These are phyloP conservation scores for Oophaga pumilio DNA, from an alignment of 2,113 vertebrate genomes.

Conservation along the genomic window DNA sequence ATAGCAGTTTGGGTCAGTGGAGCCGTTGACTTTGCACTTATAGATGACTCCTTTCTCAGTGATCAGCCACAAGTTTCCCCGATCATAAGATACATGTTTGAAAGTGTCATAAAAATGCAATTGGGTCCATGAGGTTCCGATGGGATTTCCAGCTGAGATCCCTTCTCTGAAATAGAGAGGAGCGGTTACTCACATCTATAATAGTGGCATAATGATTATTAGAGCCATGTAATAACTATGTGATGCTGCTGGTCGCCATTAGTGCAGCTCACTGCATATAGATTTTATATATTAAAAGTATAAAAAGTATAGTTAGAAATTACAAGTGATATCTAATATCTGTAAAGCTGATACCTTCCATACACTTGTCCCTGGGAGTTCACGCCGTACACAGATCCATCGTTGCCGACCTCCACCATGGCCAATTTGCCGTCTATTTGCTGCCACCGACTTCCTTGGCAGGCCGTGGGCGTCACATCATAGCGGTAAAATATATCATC, in stretches of 20 bases:
- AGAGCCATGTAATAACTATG: not conserved
- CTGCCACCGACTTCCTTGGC: constrained; percentile 4
- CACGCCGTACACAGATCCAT: constrained; percentile 57
- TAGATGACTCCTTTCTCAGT: not conserved
- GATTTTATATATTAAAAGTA: no score
- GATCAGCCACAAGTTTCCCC: constrained; percentile 13
- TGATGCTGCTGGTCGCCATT: no score
- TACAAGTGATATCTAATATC: not conserved
- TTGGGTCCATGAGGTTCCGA: not conserved
- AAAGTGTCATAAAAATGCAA: not conserved
- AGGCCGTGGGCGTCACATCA: constrained; percentile 11
- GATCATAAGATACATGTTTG: not conserved
- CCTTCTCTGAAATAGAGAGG: constrained; percentile 13
- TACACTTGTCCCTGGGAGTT: constrained; percentile 30
- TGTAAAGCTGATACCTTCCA: constrained; percentile 37
- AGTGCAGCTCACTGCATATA: not conserved
- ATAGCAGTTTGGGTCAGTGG: not conserved
- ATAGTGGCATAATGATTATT: not conserved
- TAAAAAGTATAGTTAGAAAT: no score
- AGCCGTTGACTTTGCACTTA: not conserved
- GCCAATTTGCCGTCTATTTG: not conserved
- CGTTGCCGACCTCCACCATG: constrained; percentile 48
- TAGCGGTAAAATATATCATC: constrained; percentile 41
- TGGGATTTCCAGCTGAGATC: not conserved
- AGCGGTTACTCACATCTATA: not conserved